phyloP scores from a whole-genome alignment of 1,140 invertebrate genomes.

The Caenorhabditis latens region DNA sequence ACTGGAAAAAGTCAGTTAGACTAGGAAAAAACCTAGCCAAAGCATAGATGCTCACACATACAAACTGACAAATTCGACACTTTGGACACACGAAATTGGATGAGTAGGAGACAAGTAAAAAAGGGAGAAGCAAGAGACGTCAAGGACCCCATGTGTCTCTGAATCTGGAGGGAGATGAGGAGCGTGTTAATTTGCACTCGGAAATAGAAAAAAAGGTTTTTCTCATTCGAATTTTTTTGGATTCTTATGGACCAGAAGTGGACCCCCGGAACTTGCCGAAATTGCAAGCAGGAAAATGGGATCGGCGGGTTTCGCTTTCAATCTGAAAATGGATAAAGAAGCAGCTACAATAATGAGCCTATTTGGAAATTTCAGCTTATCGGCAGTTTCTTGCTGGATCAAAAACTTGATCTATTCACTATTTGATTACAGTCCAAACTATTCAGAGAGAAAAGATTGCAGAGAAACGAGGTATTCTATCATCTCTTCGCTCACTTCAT shows the following conservation, averaged over 20 bases:
- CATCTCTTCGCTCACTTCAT: too few relatives aligned
- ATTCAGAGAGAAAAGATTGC: too few relatives aligned
- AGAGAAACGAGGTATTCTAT: too few relatives aligned
- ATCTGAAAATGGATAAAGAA: too few relatives aligned
- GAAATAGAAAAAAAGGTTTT: neutral
- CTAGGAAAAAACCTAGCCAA: neutral
- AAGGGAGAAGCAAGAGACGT: neutral
- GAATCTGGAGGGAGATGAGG: neutral
- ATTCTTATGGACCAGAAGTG: neutral
- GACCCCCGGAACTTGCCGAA: neutral
- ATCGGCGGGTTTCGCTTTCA: too few relatives aligned
- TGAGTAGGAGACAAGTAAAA: neutral
- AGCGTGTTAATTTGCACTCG: conserved; percentile 5
- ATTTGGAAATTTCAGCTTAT: too few relatives aligned
- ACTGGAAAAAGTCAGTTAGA: neutral
- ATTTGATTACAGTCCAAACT: too few relatives aligned
- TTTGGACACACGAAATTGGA: conserved; percentile 44
- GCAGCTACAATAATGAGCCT: too few relatives aligned
- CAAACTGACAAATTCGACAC: conserved; percentile 48
- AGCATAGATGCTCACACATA: neutral
- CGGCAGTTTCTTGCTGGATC: too few relatives aligned
- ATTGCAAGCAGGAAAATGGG: too few relatives aligned
- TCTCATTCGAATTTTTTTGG: neutral
- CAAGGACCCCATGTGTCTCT: neutral
- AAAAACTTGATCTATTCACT: too few relatives aligned